Evolutionary conservation across 2,888 invertebrate species (phyloP).

Genomic region (Melinopterus prodromus): DNA sequence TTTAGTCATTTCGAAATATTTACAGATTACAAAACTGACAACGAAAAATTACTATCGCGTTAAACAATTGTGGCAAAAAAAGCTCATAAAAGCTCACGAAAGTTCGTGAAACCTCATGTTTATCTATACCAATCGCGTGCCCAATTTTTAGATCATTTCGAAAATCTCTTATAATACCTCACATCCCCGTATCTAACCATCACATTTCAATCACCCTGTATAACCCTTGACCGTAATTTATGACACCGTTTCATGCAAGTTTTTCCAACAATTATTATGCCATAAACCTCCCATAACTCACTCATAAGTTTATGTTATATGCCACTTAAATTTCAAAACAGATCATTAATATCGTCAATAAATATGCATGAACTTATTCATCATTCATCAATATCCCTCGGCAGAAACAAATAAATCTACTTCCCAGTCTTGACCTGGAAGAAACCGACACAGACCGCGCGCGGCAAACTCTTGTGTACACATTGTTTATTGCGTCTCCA

Average conservation of each 20-base stretch:
- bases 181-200: no score
- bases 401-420: slow-evolving; percentile 9
- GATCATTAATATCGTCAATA: slow-evolving; percentile 6
- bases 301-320: no score
- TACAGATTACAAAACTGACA: no score
- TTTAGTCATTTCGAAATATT: no score
- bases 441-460: not conserved
- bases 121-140: no score
- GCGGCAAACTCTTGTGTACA: slow-evolving; percentile 5
- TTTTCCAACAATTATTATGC: not conserved
- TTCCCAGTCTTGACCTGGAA: slow-evolving; percentile 15
- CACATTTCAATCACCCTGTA: not conserved
- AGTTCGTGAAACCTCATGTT: no score
- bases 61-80: no score
- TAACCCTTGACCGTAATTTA: not conserved
- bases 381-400: not conserved
- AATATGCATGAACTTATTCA: slow-evolving; percentile 7
- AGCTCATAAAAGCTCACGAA: no score
- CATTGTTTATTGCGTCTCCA: slow-evolving; percentile 18
- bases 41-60: no score
- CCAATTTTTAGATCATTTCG: no score
- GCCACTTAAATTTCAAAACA: not conserved
- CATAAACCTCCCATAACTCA: no score
- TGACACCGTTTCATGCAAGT: not conserved
- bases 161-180: no score